Evolutionary conservation across 2,888 invertebrate species (phyloP), one percentile per base, ranked within the genome.

Genomic region (Atethmia centrago): DNA sequence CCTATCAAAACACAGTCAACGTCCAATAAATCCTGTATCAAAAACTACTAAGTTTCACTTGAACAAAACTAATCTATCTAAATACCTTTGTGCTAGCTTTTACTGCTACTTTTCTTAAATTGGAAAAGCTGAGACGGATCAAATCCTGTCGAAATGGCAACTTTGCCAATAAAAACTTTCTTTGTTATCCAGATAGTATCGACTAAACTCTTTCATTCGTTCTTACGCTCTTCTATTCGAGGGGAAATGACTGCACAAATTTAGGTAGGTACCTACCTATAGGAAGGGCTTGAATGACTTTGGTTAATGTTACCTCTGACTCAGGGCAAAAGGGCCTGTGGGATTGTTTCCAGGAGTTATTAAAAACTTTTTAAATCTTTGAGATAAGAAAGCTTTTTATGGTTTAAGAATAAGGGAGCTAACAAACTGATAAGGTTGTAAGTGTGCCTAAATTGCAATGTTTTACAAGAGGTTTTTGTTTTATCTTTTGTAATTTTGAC

Each of bases 121-220:
- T 95, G 94, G 95, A 94, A 94, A 92, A 92, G 91, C 92, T 92
- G 92, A 93, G 93, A 91, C 88, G 91, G 93, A 90, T 93, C 93
- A 92, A 92, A 93, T 92, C 88, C 82, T 85, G 88, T 85, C 86
- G 90, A 88, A 88, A 89, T 88, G 90, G 88, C 90, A 95, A 95
- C 91, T 96, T 95, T 85, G 85, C 88, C 88, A 92, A 93, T 96
- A 95, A 96, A 96, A 96, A 96, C 95, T 96, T 96, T 95, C 95
- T 95, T 95, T 95, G 95, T 95, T 95, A 95, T 90, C 92, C 81
- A 90, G 95, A 95, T 95, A 93, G 90, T 93, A 94, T 94, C 94
- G 89, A 90, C 82, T 88, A 88, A 93, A 94, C 94, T 94, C 93
- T 93, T 94, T 93, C 92, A 91, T 93, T 90, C 82, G 69, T 77